These are phyloP conservation scores for Entomyzon cyanotis DNA, from an alignment of 2,113 vertebrate species.

Conservation along the genomic window DNA sequence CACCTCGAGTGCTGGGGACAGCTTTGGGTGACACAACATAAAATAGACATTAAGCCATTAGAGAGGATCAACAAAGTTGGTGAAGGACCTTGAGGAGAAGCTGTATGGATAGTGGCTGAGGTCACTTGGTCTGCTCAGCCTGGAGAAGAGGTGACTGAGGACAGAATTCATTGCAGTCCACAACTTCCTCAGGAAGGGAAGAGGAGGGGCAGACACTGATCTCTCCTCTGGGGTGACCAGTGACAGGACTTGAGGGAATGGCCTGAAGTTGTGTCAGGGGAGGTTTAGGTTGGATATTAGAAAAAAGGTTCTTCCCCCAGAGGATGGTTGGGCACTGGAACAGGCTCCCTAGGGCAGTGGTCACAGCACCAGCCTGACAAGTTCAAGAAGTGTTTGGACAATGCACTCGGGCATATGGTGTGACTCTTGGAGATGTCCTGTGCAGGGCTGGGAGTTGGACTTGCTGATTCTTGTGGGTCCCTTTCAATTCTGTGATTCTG, in stretches of 20 bases:
- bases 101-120: background rate
- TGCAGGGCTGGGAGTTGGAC: background rate
- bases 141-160: background rate
- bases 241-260: fast-evolving
- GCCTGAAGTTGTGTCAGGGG: background rate
- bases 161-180: background rate
- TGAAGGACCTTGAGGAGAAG: background rate
- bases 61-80: background rate
- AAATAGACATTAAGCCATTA: too few species aligned
- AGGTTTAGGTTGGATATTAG: background rate
- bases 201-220: background rate
- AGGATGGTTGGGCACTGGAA: background rate
- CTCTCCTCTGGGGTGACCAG: background rate
- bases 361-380: background rate
- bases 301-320: background rate
- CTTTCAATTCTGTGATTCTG: background rate
- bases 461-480: background rate
- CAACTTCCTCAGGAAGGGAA: background rate
- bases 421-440: background rate
- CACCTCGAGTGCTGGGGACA: fast-evolving
- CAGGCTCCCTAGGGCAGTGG: background rate
- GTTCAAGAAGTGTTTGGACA: background rate
- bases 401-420: background rate
- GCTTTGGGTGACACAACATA: background rate
- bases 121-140: background rate